phyloP scores from a whole-genome alignment of 2,797 vertebrate species.

The Fundulus diaphanus region DNA sequence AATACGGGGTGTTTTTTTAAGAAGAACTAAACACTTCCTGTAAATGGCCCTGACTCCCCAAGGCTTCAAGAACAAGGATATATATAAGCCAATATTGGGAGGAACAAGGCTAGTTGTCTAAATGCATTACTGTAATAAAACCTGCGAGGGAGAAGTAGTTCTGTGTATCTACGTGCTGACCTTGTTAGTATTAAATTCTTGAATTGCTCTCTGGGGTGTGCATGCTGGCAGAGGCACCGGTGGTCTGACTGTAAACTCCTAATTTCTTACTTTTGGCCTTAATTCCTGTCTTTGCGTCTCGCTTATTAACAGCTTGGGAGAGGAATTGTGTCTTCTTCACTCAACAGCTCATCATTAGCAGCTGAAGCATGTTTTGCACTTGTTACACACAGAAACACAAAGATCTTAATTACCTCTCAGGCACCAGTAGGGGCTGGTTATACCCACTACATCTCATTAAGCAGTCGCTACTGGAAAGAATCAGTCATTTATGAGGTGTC shows the following conservation, averaged over 20 bases:
- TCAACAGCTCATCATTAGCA: conserved; percentile 53
- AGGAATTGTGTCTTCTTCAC: conserved; percentile 18
- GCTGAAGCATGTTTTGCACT: conserved; percentile 43
- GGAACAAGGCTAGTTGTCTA: conserved; percentile 63
- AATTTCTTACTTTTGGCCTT: conserved; percentile 28
- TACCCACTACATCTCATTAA: conserved; percentile 41
- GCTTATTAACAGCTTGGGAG: conserved; percentile 41
- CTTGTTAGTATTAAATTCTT: conserved; percentile 59
- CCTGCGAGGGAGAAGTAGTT: conserved; percentile 36
- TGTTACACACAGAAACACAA: conserved; percentile 52
- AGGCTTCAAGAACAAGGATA: conserved; percentile 32
- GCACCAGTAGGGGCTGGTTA: conserved; percentile 50
- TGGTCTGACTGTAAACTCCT: conserved; percentile 36
- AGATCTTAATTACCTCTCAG: conserved; percentile 65
- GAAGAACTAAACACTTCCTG: conserved; percentile 40
- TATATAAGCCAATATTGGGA: conserved; percentile 58
- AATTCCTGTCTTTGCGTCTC: conserved; percentile 25
- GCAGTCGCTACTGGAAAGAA: conserved; percentile 31
- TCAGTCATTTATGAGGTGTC: conserved; percentile 38
- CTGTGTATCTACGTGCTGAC: conserved; percentile 52
- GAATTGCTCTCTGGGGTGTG: conserved; percentile 54
- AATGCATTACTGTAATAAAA: conserved; percentile 65
- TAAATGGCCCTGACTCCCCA: conserved; percentile 39
- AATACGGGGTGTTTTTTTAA: conserved; percentile 39
- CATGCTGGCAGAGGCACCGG: conserved; percentile 18